A percentile compares a stretch with the other conserved stretches of the same genome.
Evolutionary conservation across 2,797 vertebrate genomes (phyloP).

Genomic region (Melanotaenia parkinsoni): DNA sequence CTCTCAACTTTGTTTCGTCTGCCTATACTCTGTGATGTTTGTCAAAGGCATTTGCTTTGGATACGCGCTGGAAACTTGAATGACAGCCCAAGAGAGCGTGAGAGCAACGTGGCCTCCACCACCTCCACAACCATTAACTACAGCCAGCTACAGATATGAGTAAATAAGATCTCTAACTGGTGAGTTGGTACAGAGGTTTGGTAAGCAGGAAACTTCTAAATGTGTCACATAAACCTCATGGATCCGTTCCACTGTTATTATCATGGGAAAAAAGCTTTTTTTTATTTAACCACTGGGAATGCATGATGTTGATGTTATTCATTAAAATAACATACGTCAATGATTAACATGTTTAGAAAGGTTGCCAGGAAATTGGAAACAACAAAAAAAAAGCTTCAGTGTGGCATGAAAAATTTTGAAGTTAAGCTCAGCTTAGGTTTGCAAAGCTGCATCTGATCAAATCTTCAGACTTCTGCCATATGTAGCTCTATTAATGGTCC

Average conservation of each 20-base stretch:
- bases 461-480: too few relatives aligned
- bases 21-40: constrained; percentile 8
- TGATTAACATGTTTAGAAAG: background rate
- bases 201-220: constrained; percentile 24
- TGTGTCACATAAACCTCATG: constrained; percentile 60
- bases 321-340: background rate
- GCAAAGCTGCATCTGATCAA: background rate
- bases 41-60: constrained; percentile 19
- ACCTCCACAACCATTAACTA: constrained; percentile 30
- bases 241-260: constrained; percentile 37
- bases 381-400: too few relatives aligned
- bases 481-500: too few relatives aligned
- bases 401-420: too few relatives aligned
- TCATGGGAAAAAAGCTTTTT: background rate
- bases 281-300: constrained; percentile 23
- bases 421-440: too few relatives aligned
- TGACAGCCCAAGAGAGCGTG: constrained; percentile 26
- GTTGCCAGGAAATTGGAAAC: background rate
- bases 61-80: constrained; percentile 27
- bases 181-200: background rate
- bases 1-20: constrained; percentile 12
- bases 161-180: constrained; percentile 48
- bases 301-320: constrained; percentile 2
- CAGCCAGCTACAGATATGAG: constrained; percentile 38
- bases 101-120: constrained; percentile 34